Conservation (phyloP, 2,797 vertebrate genomes). For the Tokudaia tokunoshimensis region DNA sequence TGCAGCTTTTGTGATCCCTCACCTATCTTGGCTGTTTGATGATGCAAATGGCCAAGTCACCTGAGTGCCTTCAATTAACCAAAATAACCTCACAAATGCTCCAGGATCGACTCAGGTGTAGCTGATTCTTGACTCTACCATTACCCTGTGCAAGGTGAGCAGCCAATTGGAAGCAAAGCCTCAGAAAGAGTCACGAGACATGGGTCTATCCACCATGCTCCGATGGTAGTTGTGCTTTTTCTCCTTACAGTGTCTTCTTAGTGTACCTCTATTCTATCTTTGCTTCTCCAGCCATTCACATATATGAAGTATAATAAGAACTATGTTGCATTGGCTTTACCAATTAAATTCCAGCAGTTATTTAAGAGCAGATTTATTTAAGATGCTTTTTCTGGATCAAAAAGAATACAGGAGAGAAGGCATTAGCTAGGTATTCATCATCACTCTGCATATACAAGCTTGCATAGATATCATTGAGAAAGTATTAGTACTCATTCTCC, state of each 20-base stretch:
- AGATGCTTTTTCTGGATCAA: slow-evolving; percentile 88
- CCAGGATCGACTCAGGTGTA: not conserved
- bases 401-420: slow-evolving; percentile 89
- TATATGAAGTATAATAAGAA: slow-evolving; percentile 86
- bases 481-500: slow-evolving; percentile 64
- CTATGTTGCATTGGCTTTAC: slow-evolving; percentile 89
- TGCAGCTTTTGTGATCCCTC: not conserved
- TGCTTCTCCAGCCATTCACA: slow-evolving; percentile 29
- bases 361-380: slow-evolving; percentile 83
- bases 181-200: not conserved
- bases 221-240: not conserved
- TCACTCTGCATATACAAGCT: slow-evolving; percentile 87
- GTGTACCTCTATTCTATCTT: slow-evolving; percentile 46
- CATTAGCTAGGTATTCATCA: slow-evolving; percentile 85
- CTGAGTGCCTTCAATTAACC: not conserved
- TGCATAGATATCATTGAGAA: slow-evolving; percentile 89
- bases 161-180: no score
- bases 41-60: not conserved
- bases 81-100: not conserved
- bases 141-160: not conserved
- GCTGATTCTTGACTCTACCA: not conserved
- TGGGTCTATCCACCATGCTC: not conserved
- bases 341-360: slow-evolving; percentile 88
- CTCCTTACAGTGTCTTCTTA: slow-evolving; percentile 1
- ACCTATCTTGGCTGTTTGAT: not conserved